A percentile compares a stretch with the other conserved stretches of the same genome.
Evolutionary conservation across 2,888 invertebrate genomes (phyloP).

Genomic region (Opisthograptis luteolata): DNA sequence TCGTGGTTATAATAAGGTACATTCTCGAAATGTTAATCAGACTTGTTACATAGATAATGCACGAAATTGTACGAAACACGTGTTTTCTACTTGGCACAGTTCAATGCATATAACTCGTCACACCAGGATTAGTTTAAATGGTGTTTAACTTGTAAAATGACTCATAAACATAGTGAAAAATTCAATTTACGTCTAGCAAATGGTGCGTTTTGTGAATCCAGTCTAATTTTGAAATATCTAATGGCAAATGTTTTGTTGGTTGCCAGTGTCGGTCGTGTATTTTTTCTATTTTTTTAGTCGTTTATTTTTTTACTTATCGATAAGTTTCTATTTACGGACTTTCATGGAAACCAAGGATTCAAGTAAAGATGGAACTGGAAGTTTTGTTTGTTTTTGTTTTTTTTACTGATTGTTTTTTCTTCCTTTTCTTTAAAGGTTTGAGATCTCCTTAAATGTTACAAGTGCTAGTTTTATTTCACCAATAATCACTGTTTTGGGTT

Average conservation of each 20-base stretch:
- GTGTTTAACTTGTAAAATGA: slow-evolving; percentile 15
- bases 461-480: too few relatives aligned
- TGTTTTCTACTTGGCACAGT: slow-evolving; percentile 18
- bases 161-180: slow-evolving; percentile 15
- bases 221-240: neutral
- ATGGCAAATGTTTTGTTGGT: neutral
- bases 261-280: neutral
- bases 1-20: neutral
- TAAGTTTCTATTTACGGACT: too few relatives aligned
- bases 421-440: too few relatives aligned
- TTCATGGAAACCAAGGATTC: too few relatives aligned
- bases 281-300: too few relatives aligned
- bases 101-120: slow-evolving; percentile 6
- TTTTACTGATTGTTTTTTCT: too few relatives aligned
- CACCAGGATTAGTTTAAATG: slow-evolving; percentile 15
- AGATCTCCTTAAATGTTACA: too few relatives aligned
- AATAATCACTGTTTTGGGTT: too few relatives aligned
- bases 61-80: slow-evolving; percentile 6
- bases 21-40: neutral
- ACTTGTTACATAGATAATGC: neutral
- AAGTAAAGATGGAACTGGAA: too few relatives aligned
- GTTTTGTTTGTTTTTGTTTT: too few relatives aligned
- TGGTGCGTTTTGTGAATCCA: slow-evolving; percentile 9
- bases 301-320: too few relatives aligned
- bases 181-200: slow-evolving; percentile 16